phyloP scores from a whole-genome alignment of 1,140 invertebrate species.

The Nephila pilipes region DNA sequence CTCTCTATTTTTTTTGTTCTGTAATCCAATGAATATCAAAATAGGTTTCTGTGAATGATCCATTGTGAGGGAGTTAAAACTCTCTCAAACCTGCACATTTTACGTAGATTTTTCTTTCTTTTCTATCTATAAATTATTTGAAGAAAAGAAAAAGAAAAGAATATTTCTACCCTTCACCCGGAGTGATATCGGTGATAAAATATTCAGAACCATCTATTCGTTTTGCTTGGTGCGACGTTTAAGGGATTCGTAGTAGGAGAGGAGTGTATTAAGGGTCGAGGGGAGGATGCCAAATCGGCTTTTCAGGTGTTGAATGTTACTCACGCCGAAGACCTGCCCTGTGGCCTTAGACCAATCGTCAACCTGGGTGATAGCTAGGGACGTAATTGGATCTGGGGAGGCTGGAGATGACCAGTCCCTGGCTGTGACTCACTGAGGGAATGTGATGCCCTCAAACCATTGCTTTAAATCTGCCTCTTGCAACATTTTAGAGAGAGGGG shows the following conservation, averaged over 20 bases:
- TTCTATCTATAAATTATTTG: background rate
- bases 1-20: no score
- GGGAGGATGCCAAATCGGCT: constrained; percentile 64
- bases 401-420: constrained; percentile 61
- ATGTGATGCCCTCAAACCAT: constrained; percentile 48
- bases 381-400: constrained; percentile 69
- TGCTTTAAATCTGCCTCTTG: constrained; percentile 58
- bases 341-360: constrained; percentile 65
- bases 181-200: constrained; percentile 2
- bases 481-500: constrained; percentile 27
- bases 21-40: no score
- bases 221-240: constrained; percentile 9
- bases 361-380: constrained; percentile 30
- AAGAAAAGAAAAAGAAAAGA: no score
- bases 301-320: constrained; percentile 68
- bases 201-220: constrained; percentile 33
- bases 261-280: constrained; percentile 11
- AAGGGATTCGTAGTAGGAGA: background rate
- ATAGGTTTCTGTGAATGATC: no score
- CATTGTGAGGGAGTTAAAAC: no score
- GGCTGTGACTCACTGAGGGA: constrained; percentile 52
- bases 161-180: background rate
- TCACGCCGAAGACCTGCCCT: constrained; percentile 47
- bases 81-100: no score
- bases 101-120: background rate